Evolutionary conservation across 2,797 vertebrate genomes (phyloP), one percentile per base, ranked within the genome.

Genomic region (Benthosema pterotum): DNA sequence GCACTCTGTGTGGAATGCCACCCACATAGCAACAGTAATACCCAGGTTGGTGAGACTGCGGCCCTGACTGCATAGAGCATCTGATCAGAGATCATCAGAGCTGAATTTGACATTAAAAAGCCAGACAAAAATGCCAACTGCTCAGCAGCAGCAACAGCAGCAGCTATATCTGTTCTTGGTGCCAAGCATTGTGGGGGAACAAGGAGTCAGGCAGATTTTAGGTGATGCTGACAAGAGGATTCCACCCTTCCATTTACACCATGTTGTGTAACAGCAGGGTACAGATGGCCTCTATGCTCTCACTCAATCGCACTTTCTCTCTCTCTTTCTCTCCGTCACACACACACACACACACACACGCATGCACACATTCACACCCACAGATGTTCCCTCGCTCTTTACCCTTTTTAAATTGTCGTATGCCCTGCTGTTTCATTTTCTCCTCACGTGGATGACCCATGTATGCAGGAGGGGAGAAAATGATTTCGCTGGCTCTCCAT

Each of bases 11-110:
- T 28, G 9, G 45, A 49, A 25, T 6, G 78, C 75, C 82, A 67
- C 82, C 88, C 88, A 88, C 87, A 72, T 85, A 88, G 85, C 87
- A 89, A 87, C 89, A 82, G 54, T 77, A 16, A 2, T 71, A 66
- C 58, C 45, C 53, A 65, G 25, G 63, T 79, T 18, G 74, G 67
- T 66, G 63, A 71, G 19, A 49, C 42, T 57, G 49, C 12, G 25
- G 79, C 79, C 77, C 83, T 77, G 42, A 57, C 64, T 61, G 15
- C 57, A 61, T 63, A 63, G 43, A 22, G 17, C 3, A n/a, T 57
- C 50, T 46, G n/a, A 70, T 52, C 63, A 57, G n/a, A n/a, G n/a
- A n/a, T n/a, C 46, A 56, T 58, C 55, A 17, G 57, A n/a, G n/a
- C n/a, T n/a, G n/a, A 7, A 22, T 46, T 57, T 61, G 32, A 70